phyloP scores from a whole-genome alignment of 1,140 invertebrate species.

The Ruditapes philippinarum region DNA sequence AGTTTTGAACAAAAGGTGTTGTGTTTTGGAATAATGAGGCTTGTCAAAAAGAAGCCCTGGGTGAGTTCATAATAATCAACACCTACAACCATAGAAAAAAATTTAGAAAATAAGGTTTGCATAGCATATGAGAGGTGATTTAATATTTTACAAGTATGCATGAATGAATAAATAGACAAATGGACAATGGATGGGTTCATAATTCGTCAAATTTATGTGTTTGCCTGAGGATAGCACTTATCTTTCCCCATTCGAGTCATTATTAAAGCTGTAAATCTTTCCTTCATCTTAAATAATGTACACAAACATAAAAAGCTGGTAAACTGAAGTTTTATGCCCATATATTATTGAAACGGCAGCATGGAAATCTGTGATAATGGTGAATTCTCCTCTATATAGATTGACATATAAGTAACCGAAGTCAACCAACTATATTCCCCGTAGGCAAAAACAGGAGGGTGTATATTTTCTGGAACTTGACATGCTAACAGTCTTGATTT shows the following conservation, averaged over 20 bases:
- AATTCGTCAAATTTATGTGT: slow-evolving; percentile 11
- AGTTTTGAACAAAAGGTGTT: neutral
- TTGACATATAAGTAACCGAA: no score
- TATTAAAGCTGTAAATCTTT: slow-evolving; percentile 22
- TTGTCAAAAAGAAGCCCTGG: slow-evolving; percentile 15
- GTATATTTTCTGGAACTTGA: no score
- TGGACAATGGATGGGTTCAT: slow-evolving; percentile 28
- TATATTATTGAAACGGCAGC: neutral
- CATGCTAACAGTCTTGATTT: no score
- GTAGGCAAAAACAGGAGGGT: neutral
- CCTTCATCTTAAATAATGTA: neutral
- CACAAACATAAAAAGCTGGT: neutral
- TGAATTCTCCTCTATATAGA: neutral
- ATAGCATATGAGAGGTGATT: slow-evolving; percentile 26
- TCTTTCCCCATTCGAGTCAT: neutral
- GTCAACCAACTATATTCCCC: neutral
- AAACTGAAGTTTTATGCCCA: neutral
- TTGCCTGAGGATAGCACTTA: neutral
- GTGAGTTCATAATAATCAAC: neutral
- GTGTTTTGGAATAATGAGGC: neutral
- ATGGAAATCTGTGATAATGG: neutral
- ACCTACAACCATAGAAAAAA: neutral
- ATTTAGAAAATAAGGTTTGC: neutral
- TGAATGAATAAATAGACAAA: slow-evolving; percentile 39
- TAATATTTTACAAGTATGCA: slow-evolving; percentile 31